Percentiles rank a stretch among this genome's conserved stretches.
Conservation (phyloP, 2,113 vertebrate species). For the Pao palembangensis region DNA sequence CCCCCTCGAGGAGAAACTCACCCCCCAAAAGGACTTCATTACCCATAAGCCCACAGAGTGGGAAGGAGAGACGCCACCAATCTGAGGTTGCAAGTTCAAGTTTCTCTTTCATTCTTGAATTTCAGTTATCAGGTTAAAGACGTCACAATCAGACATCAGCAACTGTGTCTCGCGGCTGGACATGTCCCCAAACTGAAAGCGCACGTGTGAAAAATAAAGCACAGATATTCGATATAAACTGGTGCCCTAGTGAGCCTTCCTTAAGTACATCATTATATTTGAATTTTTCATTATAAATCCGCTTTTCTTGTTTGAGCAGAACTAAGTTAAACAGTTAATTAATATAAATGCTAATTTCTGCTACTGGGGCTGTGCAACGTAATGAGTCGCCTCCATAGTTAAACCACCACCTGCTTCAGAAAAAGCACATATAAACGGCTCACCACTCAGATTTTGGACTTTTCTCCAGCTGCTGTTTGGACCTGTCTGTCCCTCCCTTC, state of each 20-base stretch:
- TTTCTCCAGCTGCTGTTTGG: background rate
- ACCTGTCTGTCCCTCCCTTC: background rate
- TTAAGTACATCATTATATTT: background rate
- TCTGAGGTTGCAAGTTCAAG: too few species aligned
- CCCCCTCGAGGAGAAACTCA: too few species aligned
- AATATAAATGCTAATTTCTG: constrained; percentile 15
- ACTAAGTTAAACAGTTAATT: constrained; percentile 25
- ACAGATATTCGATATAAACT: background rate
- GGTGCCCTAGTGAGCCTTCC: background rate
- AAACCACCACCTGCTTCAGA: constrained; percentile 24
- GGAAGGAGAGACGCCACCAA: too few species aligned
- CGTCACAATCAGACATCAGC: too few species aligned
- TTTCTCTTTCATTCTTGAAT: too few species aligned
- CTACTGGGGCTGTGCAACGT: constrained; percentile 30
- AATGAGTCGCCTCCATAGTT: constrained; percentile 39
- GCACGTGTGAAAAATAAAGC: too few species aligned
- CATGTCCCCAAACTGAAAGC: too few species aligned
- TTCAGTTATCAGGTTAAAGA: too few species aligned
- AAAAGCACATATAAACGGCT: constrained; percentile 16
- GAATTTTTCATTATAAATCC: constrained; percentile 4
- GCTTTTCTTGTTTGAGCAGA: constrained; percentile 1
- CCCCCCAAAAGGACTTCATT: too few species aligned
- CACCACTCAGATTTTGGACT: background rate
- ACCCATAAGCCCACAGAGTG: too few species aligned
- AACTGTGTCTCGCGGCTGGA: too few species aligned